These are phyloP conservation scores for Centrocercus urophasianus DNA, from an alignment of 2,113 vertebrate genomes.

Conservation along the genomic window DNA sequence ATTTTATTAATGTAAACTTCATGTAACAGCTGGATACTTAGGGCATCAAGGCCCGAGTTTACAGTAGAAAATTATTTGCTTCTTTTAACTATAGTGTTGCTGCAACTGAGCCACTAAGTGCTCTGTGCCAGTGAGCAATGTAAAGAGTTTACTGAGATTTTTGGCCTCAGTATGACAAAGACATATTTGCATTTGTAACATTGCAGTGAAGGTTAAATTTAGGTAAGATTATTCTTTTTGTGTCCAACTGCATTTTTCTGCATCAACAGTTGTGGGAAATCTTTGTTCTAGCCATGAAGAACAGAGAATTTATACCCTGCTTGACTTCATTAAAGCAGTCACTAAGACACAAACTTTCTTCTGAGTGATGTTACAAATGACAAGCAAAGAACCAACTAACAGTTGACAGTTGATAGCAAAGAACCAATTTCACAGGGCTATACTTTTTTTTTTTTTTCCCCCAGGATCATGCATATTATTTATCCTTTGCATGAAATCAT, in stretches of 20 bases:
- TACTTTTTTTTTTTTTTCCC: neutral
- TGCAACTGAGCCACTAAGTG: constrained; percentile 19
- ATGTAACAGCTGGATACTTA: constrained; percentile 61
- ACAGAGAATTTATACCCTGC: neutral
- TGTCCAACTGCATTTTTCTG: neutral
- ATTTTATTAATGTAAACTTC: constrained; percentile 77
- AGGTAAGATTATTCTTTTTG: neutral
- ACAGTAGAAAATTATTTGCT: constrained; percentile 17
- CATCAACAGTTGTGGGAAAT: neutral
- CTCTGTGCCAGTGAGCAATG: neutral
- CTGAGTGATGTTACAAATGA: neutral
- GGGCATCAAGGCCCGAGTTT: constrained; percentile 44
- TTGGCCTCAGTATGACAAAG: neutral
- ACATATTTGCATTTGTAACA: neutral
- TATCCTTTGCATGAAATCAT: neutral
- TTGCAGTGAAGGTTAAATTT: neutral
- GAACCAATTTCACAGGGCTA: neutral
- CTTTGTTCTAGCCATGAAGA: neutral
- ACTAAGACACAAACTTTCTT: neutral
- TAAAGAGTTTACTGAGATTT: neutral
- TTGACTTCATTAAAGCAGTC: neutral
- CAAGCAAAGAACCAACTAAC: neutral
- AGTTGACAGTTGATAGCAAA: neutral
- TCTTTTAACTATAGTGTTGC: neutral
- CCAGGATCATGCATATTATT: neutral